Evolutionary conservation across 2,113 vertebrate species (phyloP).

Genomic region (Oxyruncus cristatus): DNA sequence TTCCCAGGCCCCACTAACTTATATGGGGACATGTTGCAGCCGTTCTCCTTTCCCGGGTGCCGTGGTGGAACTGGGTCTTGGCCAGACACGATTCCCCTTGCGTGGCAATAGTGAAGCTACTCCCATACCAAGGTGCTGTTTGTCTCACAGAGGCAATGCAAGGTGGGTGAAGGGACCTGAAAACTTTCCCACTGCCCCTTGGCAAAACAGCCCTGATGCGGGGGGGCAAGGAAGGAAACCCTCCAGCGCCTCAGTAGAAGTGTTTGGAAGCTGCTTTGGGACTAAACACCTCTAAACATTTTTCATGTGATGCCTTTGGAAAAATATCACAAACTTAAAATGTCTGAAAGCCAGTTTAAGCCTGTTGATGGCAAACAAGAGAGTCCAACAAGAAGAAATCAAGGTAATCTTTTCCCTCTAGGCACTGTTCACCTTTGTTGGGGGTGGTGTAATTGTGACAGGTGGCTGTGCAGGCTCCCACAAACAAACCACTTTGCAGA

Average conservation of each 20-base stretch:
- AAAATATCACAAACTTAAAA: background rate
- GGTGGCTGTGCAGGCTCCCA: background rate
- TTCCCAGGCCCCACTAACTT: background rate
- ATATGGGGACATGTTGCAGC: background rate
- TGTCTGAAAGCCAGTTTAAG: background rate
- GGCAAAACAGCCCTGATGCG: background rate
- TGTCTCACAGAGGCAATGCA: background rate
- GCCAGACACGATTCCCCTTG: background rate
- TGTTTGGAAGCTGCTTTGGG: background rate
- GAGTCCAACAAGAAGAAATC: background rate
- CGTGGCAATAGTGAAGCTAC: accelerated
- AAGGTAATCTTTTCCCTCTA: background rate
- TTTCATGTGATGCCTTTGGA: background rate
- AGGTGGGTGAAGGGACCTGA: background rate
- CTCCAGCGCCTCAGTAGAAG: background rate
- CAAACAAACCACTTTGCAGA: background rate
- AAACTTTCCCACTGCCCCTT: background rate
- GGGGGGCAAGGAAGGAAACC: background rate
- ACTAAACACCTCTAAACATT: background rate
- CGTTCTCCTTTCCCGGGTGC: background rate
- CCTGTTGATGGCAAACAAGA: background rate
- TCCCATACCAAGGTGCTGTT: background rate
- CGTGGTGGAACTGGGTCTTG: accelerated
- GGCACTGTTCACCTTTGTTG: background rate
- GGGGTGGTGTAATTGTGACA: background rate